Evolutionary conservation across 1,140 invertebrate genomes (phyloP).

Genomic region (Marisa cornuarietis): DNA sequence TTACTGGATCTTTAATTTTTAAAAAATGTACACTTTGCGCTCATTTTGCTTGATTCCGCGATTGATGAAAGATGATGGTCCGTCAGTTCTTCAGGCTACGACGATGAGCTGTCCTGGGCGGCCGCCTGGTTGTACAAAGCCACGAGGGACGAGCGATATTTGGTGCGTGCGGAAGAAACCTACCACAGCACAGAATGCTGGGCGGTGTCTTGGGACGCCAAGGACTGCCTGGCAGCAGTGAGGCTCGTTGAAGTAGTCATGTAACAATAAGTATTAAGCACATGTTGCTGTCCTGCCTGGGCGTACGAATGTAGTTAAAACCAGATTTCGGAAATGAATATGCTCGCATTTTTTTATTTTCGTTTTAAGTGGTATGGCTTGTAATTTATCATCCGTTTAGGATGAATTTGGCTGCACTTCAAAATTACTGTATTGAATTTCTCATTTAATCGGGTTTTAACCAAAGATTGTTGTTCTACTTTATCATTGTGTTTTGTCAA

Average conservation of each 20-base stretch:
- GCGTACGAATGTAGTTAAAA: neutral
- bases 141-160: slow-evolving; percentile 69
- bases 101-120: slow-evolving; percentile 74
- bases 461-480: too few relatives aligned
- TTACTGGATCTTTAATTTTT: too few relatives aligned
- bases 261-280: neutral
- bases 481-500: too few relatives aligned
- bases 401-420: too few relatives aligned
- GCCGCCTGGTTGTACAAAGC: slow-evolving; percentile 74
- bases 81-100: slow-evolving; percentile 63
- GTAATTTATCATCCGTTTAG: neutral
- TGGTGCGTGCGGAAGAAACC: slow-evolving; percentile 69
- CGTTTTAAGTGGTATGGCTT: neutral
- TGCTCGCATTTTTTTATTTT: neutral
- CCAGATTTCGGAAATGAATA: neutral
- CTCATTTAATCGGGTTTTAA: neutral
- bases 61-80: too few relatives aligned
- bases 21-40: too few relatives aligned
- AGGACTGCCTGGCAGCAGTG: slow-evolving; percentile 64
- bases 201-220: slow-evolving; percentile 73
- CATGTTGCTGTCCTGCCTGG: neutral
- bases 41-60: too few relatives aligned
- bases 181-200: slow-evolving; percentile 40
- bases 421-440: neutral
- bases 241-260: neutral